These are phyloP conservation scores for Caenorhabditis becei DNA, from an alignment of 2,888 invertebrate genomes.

Conservation along the genomic window DNA sequence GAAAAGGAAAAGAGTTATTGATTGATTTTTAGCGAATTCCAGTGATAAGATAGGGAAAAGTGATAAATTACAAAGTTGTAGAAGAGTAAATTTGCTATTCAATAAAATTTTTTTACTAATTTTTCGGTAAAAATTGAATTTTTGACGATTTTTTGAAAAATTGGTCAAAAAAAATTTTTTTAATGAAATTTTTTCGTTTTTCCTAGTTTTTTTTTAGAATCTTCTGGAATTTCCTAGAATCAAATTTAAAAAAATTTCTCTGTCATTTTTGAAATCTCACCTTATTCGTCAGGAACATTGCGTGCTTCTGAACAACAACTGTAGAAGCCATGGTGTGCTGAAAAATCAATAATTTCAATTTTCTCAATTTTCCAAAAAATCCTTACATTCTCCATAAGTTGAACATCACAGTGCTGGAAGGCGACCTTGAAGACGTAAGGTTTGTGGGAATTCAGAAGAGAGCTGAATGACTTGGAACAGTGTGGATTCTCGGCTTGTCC, in stretches of 20 bases:
- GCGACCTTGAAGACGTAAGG: constrained; percentile 77
- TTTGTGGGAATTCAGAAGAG: constrained; percentile 63
- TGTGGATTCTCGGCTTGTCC: constrained; percentile 80
- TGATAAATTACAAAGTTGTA: too few relatives aligned
- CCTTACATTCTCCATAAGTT: constrained; percentile 73
- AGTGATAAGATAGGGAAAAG: too few relatives aligned
- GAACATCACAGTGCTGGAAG: constrained; percentile 79
- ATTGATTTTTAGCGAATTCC: too few relatives aligned
- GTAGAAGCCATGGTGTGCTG: constrained; percentile 84
- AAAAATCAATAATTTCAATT: constrained; percentile 36
- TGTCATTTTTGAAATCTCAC: background rate
- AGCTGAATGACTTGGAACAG: constrained; percentile 75
- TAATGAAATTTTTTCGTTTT: too few relatives aligned
- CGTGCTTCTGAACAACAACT: constrained; percentile 95
- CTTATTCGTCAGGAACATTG: constrained; percentile 93
- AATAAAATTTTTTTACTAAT: background rate
- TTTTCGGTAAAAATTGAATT: too few relatives aligned
- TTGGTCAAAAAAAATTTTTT: background rate
- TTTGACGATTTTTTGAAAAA: background rate
- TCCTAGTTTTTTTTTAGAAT: background rate
- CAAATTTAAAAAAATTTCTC: too few relatives aligned
- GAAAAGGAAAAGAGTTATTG: constrained; percentile 1
- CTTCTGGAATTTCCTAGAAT: too few relatives aligned
- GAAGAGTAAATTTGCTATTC: background rate
- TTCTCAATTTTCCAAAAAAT: background rate